Evolutionary conservation across 2,888 invertebrate genomes (phyloP).

Genomic region (Chymomyza fuscimana): DNA sequence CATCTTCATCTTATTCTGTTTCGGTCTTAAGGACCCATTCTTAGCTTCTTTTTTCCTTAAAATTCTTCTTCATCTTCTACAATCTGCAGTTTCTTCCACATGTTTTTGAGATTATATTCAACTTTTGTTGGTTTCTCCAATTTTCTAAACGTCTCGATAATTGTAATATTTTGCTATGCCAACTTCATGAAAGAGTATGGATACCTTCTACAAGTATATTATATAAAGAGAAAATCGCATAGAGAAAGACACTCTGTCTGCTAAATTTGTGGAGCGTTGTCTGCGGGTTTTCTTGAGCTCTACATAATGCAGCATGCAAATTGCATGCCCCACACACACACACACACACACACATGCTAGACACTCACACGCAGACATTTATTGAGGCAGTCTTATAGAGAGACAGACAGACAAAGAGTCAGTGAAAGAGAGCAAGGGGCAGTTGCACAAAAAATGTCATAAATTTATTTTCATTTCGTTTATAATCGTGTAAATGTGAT

Average conservation of each 20-base stretch:
- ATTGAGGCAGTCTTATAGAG: neutral
- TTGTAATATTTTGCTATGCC: neutral
- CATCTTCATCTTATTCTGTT: too few relatives aligned
- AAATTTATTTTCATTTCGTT: conserved; percentile 42
- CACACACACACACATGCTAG: neutral
- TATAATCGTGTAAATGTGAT: conserved; percentile 38
- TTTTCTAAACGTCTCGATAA: too few relatives aligned
- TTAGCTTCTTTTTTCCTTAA: too few relatives aligned
- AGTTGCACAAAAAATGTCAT: conserved; percentile 28
- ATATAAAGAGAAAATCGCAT: neutral
- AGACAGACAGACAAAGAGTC: neutral
- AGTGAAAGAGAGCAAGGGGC: neutral
- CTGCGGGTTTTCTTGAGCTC: neutral
- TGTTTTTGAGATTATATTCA: too few relatives aligned
- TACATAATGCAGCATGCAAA: conserved; percentile 33
- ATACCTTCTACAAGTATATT: neutral
- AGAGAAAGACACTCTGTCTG: neutral
- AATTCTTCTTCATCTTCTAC: too few relatives aligned
- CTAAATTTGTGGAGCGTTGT: neutral
- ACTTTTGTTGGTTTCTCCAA: too few relatives aligned
- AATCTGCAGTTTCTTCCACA: too few relatives aligned
- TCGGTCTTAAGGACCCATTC: too few relatives aligned
- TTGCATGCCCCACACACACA: conserved; percentile 13
- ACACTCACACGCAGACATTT: conserved; percentile 9
- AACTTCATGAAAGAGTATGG: neutral